Evolutionary conservation across 2,113 vertebrate species (phyloP).

Genomic region (Caracal caracal): DNA sequence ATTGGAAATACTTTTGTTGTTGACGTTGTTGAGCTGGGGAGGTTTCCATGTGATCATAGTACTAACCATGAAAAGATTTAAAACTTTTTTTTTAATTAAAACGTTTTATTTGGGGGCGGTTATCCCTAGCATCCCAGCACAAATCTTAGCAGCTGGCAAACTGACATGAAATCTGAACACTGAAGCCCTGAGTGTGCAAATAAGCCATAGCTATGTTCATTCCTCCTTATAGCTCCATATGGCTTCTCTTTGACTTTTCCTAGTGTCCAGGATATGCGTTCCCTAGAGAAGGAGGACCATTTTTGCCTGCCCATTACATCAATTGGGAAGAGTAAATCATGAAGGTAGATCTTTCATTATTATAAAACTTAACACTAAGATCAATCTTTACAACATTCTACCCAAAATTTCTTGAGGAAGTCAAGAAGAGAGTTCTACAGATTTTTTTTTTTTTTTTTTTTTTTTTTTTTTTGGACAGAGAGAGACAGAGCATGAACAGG

Average conservation of each 20-base stretch:
- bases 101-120: background rate
- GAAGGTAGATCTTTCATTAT: background rate
- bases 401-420: slow-evolving; percentile 34
- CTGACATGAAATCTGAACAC: background rate
- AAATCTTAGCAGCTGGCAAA: background rate
- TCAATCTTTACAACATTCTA: slow-evolving; percentile 34
- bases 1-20: background rate
- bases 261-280: background rate
- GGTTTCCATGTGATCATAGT: background rate
- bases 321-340: background rate
- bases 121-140: background rate
- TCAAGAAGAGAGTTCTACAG: background rate
- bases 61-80: background rate
- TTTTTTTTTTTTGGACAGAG: background rate
- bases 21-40: background rate
- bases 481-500: too few relatives aligned
- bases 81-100: background rate
- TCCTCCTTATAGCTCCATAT: background rate
- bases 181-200: background rate
- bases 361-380: slow-evolving; percentile 30
- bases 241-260: background rate
- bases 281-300: background rate
- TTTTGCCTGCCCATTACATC: background rate
- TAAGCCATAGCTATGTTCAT: background rate
- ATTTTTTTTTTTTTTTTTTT: background rate